These are phyloP conservation scores for Parnassius smintheus DNA, from an alignment of 2,888 invertebrate genomes.

Conservation along the genomic window DNA sequence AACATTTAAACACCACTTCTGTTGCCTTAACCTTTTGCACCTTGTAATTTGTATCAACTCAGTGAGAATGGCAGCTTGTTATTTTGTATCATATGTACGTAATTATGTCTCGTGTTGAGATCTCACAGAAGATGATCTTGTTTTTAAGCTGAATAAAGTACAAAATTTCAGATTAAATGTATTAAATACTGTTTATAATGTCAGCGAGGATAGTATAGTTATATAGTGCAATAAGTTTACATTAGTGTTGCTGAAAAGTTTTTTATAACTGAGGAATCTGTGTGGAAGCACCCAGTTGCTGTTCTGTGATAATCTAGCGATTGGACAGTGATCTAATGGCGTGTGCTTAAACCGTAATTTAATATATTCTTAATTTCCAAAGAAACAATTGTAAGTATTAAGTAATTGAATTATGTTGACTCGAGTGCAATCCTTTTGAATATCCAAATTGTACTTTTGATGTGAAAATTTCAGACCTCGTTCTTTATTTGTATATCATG, in stretches of 20 bases:
- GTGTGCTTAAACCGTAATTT: conserved; percentile 56
- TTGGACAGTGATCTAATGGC: conserved; percentile 44
- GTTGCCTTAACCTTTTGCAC: conserved; percentile 60
- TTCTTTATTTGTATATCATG: conserved; percentile 68
- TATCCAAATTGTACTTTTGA: conserved; percentile 44
- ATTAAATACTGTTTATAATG: conserved; percentile 60
- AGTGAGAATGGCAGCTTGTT: conserved; percentile 44
- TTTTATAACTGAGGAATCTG: conserved; percentile 38
- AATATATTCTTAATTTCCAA: conserved; percentile 62
- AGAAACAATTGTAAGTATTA: conserved; percentile 59
- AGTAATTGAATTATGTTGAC: conserved; percentile 60
- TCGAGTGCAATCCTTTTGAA: conserved; percentile 62
- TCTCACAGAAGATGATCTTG: conserved; percentile 36
- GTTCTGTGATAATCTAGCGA: conserved; percentile 52
- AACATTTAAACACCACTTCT: conserved; percentile 55
- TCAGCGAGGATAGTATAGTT: conserved; percentile 48
- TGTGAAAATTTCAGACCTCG: conserved; percentile 41
- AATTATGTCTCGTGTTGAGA: conserved; percentile 40
- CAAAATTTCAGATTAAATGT: conserved; percentile 72
- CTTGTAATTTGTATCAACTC: conserved; percentile 29
- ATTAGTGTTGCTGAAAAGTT: conserved; percentile 32
- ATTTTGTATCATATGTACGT: conserved; percentile 44
- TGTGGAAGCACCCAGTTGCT: conserved; percentile 39
- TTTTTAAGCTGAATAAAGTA: conserved; percentile 67
- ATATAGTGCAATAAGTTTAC: conserved; percentile 70